Percentiles rank a stretch among this genome's conserved stretches.
phyloP scores from a whole-genome alignment of 2,888 invertebrate genomes.

The Kuschelorhynchus macadamiae region DNA sequence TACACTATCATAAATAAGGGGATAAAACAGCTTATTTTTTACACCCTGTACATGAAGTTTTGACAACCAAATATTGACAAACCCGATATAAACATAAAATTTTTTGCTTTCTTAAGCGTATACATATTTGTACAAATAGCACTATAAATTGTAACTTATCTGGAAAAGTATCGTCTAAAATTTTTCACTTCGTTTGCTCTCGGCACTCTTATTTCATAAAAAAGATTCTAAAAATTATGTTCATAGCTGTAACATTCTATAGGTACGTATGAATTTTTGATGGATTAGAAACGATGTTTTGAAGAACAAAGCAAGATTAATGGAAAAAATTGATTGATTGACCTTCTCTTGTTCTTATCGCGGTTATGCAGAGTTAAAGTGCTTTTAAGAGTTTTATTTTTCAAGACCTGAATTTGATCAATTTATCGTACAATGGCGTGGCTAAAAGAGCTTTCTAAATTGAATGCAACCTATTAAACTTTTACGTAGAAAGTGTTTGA shows the following conservation, averaged over 20 bases:
- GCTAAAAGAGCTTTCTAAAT: slow-evolving; percentile 26
- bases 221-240: slow-evolving; percentile 25
- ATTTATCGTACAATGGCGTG: slow-evolving; percentile 33
- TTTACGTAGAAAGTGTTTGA: slow-evolving; percentile 34
- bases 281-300: slow-evolving; percentile 41
- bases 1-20: too few relatives aligned
- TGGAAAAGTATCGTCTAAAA: not conserved
- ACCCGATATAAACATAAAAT: too few relatives aligned
- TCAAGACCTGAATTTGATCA: slow-evolving; percentile 37
- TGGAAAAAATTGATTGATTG: slow-evolving; percentile 49
- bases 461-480: slow-evolving; percentile 38
- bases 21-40: too few relatives aligned
- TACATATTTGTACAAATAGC: too few relatives aligned
- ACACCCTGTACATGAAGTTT: too few relatives aligned
- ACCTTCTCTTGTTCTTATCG: slow-evolving; percentile 47
- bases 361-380: slow-evolving; percentile 45
- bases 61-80: too few relatives aligned
- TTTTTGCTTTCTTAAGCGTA: too few relatives aligned
- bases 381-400: slow-evolving; percentile 46
- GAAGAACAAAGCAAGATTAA: slow-evolving; percentile 47
- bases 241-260: slow-evolving; percentile 19
- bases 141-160: not conserved
- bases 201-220: slow-evolving; percentile 6
- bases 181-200: not conserved
- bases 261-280: slow-evolving; percentile 45